These are phyloP conservation scores for Drosophila ohnishii DNA, from an alignment of 1,140 invertebrate genomes.

Conservation along the genomic window DNA sequence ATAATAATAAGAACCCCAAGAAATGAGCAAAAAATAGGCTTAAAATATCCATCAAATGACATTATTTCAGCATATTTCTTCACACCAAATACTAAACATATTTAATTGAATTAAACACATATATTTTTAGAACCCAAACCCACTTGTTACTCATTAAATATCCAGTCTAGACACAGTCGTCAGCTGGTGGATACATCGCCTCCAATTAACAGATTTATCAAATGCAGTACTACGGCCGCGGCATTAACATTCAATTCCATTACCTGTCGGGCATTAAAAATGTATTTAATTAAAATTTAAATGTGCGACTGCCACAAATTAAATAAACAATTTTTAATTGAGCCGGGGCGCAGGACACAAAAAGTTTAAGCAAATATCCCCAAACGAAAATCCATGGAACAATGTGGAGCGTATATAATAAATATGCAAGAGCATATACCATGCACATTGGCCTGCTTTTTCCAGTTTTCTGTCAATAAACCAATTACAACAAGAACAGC, in stretches of 20 bases:
- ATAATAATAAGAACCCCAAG: neutral
- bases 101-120: constrained; percentile 7
- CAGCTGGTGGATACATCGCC: constrained; percentile 10
- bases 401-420: constrained; percentile 27
- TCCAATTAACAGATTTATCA: constrained; percentile 54
- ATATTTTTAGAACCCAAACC: neutral
- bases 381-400: constrained; percentile 47
- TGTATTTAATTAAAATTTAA: constrained; percentile 79
- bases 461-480: constrained; percentile 67
- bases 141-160: neutral
- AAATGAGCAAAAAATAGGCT: neutral
- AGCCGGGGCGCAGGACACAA: constrained; percentile 48
- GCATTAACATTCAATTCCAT: constrained; percentile 55
- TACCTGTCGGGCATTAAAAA: constrained; percentile 58
- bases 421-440: constrained; percentile 34
- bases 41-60: neutral
- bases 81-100: neutral
- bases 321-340: constrained; percentile 80
- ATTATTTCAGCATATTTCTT: neutral
- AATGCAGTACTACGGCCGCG: constrained; percentile 29
- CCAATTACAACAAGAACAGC: constrained; percentile 66
- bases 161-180: constrained; percentile 32
- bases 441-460: constrained; percentile 55
- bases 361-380: constrained; percentile 68
- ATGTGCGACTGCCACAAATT: constrained; percentile 73